Conservation (phyloP, 2,797 vertebrate species). For the Galagoides demidoff region DNA sequence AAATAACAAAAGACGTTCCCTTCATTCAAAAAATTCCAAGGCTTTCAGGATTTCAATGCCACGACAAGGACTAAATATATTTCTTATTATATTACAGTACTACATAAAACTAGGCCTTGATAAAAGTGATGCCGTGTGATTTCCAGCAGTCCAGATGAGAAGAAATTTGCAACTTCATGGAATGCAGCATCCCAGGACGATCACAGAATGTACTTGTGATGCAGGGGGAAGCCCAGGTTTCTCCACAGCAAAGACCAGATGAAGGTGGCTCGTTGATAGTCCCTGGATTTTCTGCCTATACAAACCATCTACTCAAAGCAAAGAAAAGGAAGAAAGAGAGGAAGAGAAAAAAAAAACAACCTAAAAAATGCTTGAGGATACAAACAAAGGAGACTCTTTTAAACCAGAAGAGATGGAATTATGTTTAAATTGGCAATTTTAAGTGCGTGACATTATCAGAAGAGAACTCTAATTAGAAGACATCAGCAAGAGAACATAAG, state of each 20-base stretch:
- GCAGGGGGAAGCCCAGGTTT: neutral
- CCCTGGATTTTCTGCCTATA: neutral
- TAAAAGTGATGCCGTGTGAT: neutral
- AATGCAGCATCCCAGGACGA: neutral
- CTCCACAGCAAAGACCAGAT: neutral
- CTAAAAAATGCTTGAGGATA: neutral
- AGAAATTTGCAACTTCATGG: neutral
- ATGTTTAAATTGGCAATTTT: constrained; percentile 8
- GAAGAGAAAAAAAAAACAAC: neutral
- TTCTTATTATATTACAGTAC: neutral
- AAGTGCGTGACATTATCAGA: neutral
- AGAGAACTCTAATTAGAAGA: neutral
- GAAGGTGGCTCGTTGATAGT: neutral
- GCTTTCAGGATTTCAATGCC: neutral
- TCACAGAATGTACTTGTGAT: neutral
- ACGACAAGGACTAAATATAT: neutral
- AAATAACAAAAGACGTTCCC: neutral
- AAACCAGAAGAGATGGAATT: neutral
- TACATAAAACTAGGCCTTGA: neutral
- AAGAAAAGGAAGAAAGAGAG: neutral
- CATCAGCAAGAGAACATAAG: neutral
- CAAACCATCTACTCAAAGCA: neutral
- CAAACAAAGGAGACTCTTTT: neutral
- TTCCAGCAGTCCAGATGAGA: neutral
- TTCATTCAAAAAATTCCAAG: neutral